Percentiles rank a stretch among this genome's conserved stretches.
Conservation (phyloP, 2,888 invertebrate species). For the Drosophila neotestacea region DNA sequence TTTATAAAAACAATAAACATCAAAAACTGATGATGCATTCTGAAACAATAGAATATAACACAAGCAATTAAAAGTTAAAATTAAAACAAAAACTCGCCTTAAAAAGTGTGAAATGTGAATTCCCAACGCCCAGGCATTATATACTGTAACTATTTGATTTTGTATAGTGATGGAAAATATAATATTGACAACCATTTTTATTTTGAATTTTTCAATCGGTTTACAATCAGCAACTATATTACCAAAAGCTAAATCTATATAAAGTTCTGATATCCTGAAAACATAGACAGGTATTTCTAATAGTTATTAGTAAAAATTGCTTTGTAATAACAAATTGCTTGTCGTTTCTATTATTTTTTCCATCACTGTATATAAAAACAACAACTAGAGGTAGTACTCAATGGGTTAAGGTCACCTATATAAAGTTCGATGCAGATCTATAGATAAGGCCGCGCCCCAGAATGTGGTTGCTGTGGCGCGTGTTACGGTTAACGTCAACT, state of each 20-base stretch:
- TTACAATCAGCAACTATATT: no score
- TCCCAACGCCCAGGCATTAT: neutral
- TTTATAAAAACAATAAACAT: constrained; percentile 3
- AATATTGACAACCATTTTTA: no score
- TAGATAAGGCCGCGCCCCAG: constrained; percentile 33
- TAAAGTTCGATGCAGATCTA: constrained; percentile 14
- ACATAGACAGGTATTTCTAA: no score
- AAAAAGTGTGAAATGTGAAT: constrained; percentile 1
- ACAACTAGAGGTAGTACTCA: constrained; percentile 3
- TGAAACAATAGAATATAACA: neutral
- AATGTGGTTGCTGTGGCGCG: constrained; percentile 45
- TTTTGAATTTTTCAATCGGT: no score
- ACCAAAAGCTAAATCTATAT: no score
- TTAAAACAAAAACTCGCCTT: neutral
- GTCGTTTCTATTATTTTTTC: no score
- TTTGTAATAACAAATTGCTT: no score
- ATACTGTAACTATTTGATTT: constrained; percentile 20
- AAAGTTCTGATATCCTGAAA: no score
- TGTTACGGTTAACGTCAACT: constrained; percentile 50
- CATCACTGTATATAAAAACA: constrained; percentile 16
- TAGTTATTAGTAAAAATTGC: no score
- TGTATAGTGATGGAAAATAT: no score
- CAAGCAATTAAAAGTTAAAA: constrained; percentile 7
- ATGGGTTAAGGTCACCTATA: constrained; percentile 37
- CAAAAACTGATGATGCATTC: constrained; percentile 36